Conservation (phyloP, 2,888 invertebrate genomes). For the Glaucopsyche alexis region DNA sequence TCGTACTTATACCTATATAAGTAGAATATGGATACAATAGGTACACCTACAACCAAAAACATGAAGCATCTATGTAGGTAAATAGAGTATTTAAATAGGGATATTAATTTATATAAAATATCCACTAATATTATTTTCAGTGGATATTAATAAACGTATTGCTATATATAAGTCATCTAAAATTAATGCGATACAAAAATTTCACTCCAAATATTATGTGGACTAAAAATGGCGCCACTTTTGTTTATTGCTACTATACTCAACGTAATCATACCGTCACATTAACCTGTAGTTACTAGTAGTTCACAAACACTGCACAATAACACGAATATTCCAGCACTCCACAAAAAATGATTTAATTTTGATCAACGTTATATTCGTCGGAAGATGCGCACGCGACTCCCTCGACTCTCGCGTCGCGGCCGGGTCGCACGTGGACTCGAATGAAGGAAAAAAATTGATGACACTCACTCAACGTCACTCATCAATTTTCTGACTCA, state of each 20-base stretch:
- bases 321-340: constrained; percentile 31
- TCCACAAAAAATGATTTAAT: constrained; percentile 55
- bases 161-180: background rate
- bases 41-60: background rate
- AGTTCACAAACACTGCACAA: constrained; percentile 13
- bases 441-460: constrained; percentile 44
- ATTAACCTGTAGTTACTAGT: background rate
- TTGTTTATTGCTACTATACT: constrained; percentile 34
- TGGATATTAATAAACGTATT: background rate
- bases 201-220: background rate
- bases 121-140: background rate
- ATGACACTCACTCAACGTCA: constrained; percentile 51
- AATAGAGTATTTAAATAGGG: background rate
- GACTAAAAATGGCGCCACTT: constrained; percentile 16
- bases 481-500: constrained; percentile 40
- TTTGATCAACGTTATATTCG: constrained; percentile 70
- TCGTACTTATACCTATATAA: background rate
- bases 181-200: background rate
- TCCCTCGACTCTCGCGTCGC: constrained; percentile 39
- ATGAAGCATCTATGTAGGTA: background rate
- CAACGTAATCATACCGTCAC: constrained; percentile 35
- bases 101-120: background rate
- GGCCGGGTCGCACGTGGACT: background rate
- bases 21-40: background rate
- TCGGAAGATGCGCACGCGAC: constrained; percentile 65